phyloP scores from a whole-genome alignment of 2,797 vertebrate species.

The Galagoides demidoff region DNA sequence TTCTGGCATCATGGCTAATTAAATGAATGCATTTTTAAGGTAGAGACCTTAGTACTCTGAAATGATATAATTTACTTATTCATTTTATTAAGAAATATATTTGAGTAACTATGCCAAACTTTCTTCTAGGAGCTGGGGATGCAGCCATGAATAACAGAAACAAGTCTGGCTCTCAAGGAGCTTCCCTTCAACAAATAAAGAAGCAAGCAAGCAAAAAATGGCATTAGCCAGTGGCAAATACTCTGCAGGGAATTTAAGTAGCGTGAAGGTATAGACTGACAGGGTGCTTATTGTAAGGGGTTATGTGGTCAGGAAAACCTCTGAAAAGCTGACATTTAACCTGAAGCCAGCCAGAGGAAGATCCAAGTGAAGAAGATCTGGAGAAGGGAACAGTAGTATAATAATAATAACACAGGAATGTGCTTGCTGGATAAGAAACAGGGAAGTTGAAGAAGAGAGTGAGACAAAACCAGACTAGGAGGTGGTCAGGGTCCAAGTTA shows the following conservation, averaged over 20 bases:
- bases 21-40: neutral
- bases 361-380: neutral
- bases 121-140: neutral
- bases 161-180: neutral
- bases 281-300: neutral
- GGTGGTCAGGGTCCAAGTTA: neutral
- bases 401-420: neutral
- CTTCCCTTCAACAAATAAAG: constrained; percentile 1
- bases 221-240: neutral
- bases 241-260: neutral
- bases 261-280: neutral
- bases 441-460: neutral
- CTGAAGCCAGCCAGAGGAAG: neutral
- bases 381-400: neutral
- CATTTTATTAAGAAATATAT: neutral
- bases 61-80: constrained; percentile 40
- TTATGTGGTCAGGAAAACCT: neutral
- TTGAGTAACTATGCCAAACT: neutral
- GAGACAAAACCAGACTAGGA: neutral
- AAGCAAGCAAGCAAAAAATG: neutral
- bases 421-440: neutral
- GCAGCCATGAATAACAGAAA: neutral
- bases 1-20: neutral
- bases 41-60: neutral
- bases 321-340: constrained; percentile 8